These are phyloP conservation scores for Pandemis cinnamomeana DNA, from an alignment of 2,888 invertebrate genomes.

Conservation along the genomic window DNA sequence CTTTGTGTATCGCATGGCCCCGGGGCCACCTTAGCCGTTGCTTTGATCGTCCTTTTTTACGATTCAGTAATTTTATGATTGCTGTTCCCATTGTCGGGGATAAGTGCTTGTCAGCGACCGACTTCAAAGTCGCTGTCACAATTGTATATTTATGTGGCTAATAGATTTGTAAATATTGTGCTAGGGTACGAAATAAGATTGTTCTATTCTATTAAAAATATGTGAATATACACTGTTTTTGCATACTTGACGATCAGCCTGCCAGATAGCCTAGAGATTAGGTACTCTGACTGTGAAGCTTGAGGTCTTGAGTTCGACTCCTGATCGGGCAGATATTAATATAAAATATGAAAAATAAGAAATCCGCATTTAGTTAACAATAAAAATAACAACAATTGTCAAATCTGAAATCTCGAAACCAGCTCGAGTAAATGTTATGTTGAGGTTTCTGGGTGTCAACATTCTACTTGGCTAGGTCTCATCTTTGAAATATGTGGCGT, in stretches of 20 bases:
- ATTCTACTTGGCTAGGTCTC: too few species aligned
- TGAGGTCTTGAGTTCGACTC: background rate
- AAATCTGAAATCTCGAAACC: too few species aligned
- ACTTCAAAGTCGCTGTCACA: conserved; percentile 49
- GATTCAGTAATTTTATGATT: conserved; percentile 66
- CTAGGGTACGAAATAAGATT: background rate
- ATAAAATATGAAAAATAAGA: too few species aligned
- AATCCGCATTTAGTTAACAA: too few species aligned
- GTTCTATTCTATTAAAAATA: background rate
- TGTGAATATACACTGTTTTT: too few species aligned
- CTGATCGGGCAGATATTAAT: too few species aligned
- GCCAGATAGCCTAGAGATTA: too few species aligned
- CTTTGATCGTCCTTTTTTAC: conserved; percentile 64
- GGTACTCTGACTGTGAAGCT: background rate
- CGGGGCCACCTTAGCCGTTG: conserved; percentile 57
- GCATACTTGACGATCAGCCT: too few species aligned
- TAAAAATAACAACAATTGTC: too few species aligned
- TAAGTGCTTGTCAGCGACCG: conserved; percentile 57
- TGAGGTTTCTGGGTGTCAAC: too few species aligned
- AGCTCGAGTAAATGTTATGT: too few species aligned
- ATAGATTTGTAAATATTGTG: conserved; percentile 34
- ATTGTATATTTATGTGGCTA: conserved; percentile 29
- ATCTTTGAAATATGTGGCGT: too few species aligned
- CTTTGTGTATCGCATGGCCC: conserved; percentile 60
- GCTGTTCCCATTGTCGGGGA: conserved; percentile 53